These are phyloP conservation scores for Arbacia lixula DNA, from an alignment of 53 echinoderm and acorn worm species.

Conservation along the genomic window DNA sequence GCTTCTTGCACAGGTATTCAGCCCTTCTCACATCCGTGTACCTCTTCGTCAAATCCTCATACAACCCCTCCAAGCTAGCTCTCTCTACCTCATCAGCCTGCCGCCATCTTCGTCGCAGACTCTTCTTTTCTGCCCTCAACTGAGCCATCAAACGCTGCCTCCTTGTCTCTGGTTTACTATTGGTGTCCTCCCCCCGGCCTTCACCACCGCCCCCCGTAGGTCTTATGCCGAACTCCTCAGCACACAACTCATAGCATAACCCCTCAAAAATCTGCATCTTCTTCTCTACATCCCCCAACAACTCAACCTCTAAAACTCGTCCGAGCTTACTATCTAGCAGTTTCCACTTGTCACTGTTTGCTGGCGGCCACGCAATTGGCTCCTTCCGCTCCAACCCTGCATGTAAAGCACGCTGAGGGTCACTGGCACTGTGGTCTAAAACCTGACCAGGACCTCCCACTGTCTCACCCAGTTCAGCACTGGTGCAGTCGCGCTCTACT, in stretches of 20 bases:
- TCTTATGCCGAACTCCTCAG: slow-evolving; percentile 9
- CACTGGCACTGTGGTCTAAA: slow-evolving; percentile 21
- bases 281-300: too few relatives aligned
- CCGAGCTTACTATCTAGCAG: slow-evolving; percentile 12
- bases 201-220: neutral
- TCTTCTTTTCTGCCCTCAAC: slow-evolving; percentile 42
- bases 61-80: slow-evolving; percentile 17
- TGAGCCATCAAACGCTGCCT: slow-evolving; percentile 33
- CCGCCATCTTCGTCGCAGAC: slow-evolving; percentile 21
- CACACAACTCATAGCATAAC: slow-evolving; percentile 19
- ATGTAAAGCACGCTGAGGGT: slow-evolving; percentile 28
- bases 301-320: too few relatives aligned
- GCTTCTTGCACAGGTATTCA: slow-evolving; percentile 14
- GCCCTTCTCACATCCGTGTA: slow-evolving; percentile 29
- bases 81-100: slow-evolving; percentile 30
- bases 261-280: slow-evolving; percentile 19
- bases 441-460: slow-evolving; percentile 23
- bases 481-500: slow-evolving; percentile 12
- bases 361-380: slow-evolving; percentile 29
- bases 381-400: slow-evolving; percentile 19
- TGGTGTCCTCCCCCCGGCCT: neutral
- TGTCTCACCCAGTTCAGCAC: slow-evolving; percentile 8
- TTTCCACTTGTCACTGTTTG: slow-evolving; percentile 9
- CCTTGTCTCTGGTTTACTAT: slow-evolving; percentile 14
- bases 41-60: slow-evolving; percentile 40